Base-by-base conservation (phyloP, 2,797 vertebrate species). In the Parambassis ranga region DNA sequence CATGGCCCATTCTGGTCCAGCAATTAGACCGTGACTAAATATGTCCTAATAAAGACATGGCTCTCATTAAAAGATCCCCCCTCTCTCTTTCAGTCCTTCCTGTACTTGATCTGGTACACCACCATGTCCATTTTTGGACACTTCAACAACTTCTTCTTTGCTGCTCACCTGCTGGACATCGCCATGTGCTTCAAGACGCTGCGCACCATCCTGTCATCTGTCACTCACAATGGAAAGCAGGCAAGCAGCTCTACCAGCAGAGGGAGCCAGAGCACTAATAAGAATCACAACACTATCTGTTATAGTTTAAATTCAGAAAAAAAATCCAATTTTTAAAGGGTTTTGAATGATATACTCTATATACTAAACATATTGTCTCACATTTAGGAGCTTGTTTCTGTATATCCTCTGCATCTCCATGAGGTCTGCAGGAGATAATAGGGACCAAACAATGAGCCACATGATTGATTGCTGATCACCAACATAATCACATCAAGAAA, bases 81-180 rank as follows among this genome's bases (percentile, higher is more conserved):
- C 5, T 63, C 3, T 43, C 23, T 42, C 33, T 47, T 64, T 55
- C 87, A 99, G 98, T 93, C 88, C 6, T 99, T 95, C 90, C 92
- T 99, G 44, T 99, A 99, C 84, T 92, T 99, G 49, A 95, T 96
- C 83, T 99, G 98, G 98, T 99, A 99, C 71, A 94, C 95, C 8
- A 94, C 85, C 73, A 98, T 99, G 96, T 99, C 98, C 5, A 89
- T 97, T 70, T 94, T 97, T 37, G 98, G 98, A 42, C 98, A 99
- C 89, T 99, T 96, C 91, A 99, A 99, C 90, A 99, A 99, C 90
- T 99, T 99, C 92, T 99, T 99, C 93, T 99, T 99, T 22, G 98
- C 98, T 28, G 96, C 96, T 72, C 98, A 99, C 52, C 88, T 99
- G 53, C 87, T 99, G 87, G 98, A 99, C 79, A 99, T 99, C 7